Evolutionary conservation across 2,113 vertebrate species (phyloP), one percentile per base, ranked within the genome.

Genomic region (Chloebia gouldiae): DNA sequence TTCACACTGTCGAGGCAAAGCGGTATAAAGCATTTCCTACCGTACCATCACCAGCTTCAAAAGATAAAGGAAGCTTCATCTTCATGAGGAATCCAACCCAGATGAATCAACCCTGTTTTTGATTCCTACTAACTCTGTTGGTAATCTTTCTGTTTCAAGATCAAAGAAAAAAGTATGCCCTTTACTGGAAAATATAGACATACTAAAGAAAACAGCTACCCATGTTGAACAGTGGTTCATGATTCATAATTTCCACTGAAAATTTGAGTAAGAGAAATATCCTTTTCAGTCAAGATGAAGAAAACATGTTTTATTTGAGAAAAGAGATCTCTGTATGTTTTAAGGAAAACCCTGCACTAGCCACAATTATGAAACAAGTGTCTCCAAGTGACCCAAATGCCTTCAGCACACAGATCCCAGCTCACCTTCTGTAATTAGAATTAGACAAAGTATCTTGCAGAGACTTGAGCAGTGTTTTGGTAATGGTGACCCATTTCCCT

Each of bases 221-320:
- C 44, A 15, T 66, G 45, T 45, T 84, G 44, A 89, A 44, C 10
- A 78, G n/a, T 44, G n/a, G 12, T 25, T 92, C 33, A 47, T 89
- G 68, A 95, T 63, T 95, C 56, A 92, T 54, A 89, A 75, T 75
- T 97, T 94, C 91, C 83, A 86, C 56, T 49, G 44, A 81, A 78
- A 84, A 84, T 47, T 3, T 68, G 40, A 88, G 73, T 92, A 57
- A 78, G 72, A 81, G 31, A 78, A 92, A 60, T 68, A 75, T 6
- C 14, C 9, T 73, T 45, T 78, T 88, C 3, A 3, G 27, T 65
- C 47, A 92, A 60, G 37, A 60, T 49, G 37, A 56, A 79, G 42
- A 76, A 86, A 88, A 59, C 5, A 22, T 0, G 0, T 64, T 91
- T 81, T 76, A 65, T 73, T 83, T 94, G 60, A 95, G 51, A 90